Evolutionary conservation across 2,113 vertebrate genomes (phyloP).

Genomic region (Pontoporia blainvillei): DNA sequence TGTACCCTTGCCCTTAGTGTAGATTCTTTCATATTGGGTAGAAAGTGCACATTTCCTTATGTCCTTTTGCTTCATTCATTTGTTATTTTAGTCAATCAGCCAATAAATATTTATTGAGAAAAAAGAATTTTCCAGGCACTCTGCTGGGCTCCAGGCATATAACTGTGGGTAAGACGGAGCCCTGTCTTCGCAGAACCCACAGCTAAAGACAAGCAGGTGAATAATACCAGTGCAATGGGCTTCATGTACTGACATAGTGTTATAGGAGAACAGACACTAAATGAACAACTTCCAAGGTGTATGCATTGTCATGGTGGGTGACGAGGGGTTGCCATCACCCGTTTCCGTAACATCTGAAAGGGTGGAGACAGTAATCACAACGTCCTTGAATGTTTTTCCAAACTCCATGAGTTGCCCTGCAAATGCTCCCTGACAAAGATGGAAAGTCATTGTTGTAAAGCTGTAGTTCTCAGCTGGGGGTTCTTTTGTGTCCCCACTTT

Average conservation of each 20-base stretch:
- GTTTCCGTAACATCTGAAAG: neutral
- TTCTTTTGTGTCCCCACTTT: fast-evolving
- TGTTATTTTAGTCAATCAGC: neutral
- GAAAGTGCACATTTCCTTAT: neutral
- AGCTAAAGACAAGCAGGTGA: fast-evolving
- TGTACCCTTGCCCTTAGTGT: neutral
- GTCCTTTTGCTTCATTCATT: neutral
- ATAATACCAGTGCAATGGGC: fast-evolving
- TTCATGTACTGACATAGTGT: fast-evolving
- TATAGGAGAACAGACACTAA: neutral
- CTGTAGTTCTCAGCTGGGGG: fast-evolving
- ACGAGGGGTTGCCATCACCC: neutral
- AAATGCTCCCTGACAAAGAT: fast-evolving
- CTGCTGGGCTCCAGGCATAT: neutral
- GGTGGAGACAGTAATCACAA: neutral
- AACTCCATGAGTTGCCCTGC: too few species aligned
- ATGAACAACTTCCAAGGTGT: fast-evolving
- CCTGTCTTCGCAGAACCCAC: too few species aligned
- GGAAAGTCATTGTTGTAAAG: fast-evolving
- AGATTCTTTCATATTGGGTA: neutral
- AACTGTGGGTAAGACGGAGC: fast-evolving
- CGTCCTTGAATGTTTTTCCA: neutral
- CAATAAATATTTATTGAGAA: neutral
- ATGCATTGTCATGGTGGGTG: fast-evolving
- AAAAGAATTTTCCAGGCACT: neutral